A percentile compares a stretch with the other conserved stretches of the same genome.
These are phyloP conservation scores for Toxotes jaculatrix DNA, from an alignment of 2,113 vertebrate genomes.

Conservation along the genomic window DNA sequence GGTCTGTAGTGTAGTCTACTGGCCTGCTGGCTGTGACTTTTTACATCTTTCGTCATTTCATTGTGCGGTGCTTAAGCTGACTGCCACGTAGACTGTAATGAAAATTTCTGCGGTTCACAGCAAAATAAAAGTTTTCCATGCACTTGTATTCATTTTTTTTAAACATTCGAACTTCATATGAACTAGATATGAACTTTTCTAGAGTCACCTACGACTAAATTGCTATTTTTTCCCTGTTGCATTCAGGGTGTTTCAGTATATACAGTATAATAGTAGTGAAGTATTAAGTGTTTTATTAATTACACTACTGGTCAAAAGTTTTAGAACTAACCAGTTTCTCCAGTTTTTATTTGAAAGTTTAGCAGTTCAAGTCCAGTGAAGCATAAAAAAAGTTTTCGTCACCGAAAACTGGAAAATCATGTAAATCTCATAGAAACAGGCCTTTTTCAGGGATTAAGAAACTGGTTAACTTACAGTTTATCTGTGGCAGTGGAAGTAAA, in stretches of 20 bases:
- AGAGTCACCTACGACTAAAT: neutral
- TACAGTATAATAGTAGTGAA: neutral
- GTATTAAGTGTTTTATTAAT: neutral
- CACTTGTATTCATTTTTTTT: neutral
- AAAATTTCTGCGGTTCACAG: neutral
- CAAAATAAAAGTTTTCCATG: neutral
- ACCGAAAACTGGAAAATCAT: neutral
- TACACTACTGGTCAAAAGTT: neutral
- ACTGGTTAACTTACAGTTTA: neutral
- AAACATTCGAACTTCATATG: neutral
- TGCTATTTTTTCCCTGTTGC: neutral
- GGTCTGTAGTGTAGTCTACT: neutral
- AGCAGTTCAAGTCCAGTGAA: neutral
- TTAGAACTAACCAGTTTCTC: neutral
- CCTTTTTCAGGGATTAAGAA: neutral
- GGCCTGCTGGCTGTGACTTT: neutral
- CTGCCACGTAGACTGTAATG: conserved; percentile 5
- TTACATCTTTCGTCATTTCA: neutral
- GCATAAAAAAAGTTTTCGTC: neutral
- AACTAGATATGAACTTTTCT: neutral
- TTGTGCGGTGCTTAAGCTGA: neutral
- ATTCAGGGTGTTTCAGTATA: neutral
- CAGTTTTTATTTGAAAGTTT: neutral
- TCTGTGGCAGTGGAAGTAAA: no score
- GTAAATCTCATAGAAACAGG: neutral